Evolutionary conservation across 2,888 invertebrate species (phyloP), one percentile per base, ranked within the genome.

Genomic region (Euzetes globulus): DNA sequence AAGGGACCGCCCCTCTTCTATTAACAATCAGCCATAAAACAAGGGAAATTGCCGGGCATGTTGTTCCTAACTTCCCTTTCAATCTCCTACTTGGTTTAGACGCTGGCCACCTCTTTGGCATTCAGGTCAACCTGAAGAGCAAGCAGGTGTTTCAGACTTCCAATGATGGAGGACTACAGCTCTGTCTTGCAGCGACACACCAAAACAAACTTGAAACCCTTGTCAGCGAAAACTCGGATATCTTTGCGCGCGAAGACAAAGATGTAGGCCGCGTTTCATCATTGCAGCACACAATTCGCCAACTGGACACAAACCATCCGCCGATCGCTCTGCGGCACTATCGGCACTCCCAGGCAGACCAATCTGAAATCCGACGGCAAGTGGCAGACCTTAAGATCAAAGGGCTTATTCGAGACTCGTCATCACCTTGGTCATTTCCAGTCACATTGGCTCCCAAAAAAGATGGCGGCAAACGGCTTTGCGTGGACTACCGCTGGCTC

Each of bases 401-500:
- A 33, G 33, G 33, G 11, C 58, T 78, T 29, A 78, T 78, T 50
- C 19, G 71, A 33, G 47, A 73, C 19, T 72, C 73, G n/a, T 45
- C 71, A 17, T 71, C 71, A 45, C 76, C 78, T 1, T 78, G 76
- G 71, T 45, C 74, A 1, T 72, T 76, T 22, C 77, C 78, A 2
- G 76, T 78, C 3, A 72, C 76, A 27, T 50, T 78, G 15, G 75
- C 52, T 7, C 37, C 71, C 41, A 76, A 76, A 25, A 76, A 75
- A 60, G 73, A 75, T 29, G 75, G 77, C 27, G 77, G 78, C 13
- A 72, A 58, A 22, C 72, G 47, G 25, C 45, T 78, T 11, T 78
- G 78, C 68, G 70, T 76, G 0, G 78, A 79, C 68, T 79, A 72
- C 41, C 25, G 77, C 1, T 29, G 63, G 25, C 60, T 79, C 17